Evolutionary conservation across 2,797 vertebrate genomes (phyloP).

Genomic region (Gadopsis marmoratus): DNA sequence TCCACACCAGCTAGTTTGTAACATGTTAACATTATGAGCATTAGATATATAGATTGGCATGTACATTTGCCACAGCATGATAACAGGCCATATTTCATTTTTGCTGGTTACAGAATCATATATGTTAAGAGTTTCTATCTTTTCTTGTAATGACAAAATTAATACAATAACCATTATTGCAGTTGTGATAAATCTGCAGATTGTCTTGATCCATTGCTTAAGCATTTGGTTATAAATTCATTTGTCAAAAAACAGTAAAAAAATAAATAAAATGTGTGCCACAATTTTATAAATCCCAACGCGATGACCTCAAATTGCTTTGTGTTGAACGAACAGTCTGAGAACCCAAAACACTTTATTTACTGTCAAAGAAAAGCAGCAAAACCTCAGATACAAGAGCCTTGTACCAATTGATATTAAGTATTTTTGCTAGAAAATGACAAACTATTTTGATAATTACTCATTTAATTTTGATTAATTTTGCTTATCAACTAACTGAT

Average conservation of each 20-base stretch:
- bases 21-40: not conserved
- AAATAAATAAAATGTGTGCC: too few relatives aligned
- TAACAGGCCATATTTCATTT: not conserved
- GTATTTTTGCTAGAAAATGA: not conserved
- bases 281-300: not conserved
- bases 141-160: not conserved
- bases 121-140: not conserved
- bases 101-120: not conserved
- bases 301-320: not conserved
- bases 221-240: not conserved
- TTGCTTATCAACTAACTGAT: fast-evolving
- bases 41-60: not conserved
- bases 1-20: not conserved
- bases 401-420: not conserved
- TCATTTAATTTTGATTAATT: too few relatives aligned
- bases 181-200: not conserved
- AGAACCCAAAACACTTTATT: not conserved
- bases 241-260: not conserved
- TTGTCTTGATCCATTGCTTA: not conserved
- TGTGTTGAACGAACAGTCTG: not conserved
- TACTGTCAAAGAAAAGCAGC: not conserved
- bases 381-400: not conserved
- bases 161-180: not conserved
- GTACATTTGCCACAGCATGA: not conserved
- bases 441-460: too few relatives aligned